Evolutionary conservation across 2,113 vertebrate species (phyloP).

Genomic region (Chaetodon trifascialis): DNA sequence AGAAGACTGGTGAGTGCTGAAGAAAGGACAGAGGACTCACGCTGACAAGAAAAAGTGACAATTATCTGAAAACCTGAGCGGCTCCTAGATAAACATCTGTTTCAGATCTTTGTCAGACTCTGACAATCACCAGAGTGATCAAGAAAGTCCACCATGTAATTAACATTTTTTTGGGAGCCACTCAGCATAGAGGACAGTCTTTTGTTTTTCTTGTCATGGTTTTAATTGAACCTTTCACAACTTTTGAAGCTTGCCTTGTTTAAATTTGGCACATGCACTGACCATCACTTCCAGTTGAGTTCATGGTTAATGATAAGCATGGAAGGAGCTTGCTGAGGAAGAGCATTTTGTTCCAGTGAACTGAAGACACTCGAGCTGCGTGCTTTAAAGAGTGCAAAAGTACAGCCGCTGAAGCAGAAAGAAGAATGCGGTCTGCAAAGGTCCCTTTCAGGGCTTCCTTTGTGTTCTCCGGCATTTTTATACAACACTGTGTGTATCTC

Average conservation of each 20-base stretch:
- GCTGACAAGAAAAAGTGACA: not conserved
- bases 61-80: not conserved
- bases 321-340: slow-evolving; percentile 10
- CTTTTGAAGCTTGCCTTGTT: slow-evolving; percentile 11
- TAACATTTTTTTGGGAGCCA: not conserved
- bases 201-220: not conserved
- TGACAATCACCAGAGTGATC: not conserved
- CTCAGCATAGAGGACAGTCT: not conserved
- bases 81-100: not conserved
- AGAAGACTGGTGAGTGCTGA: slow-evolving; percentile 83
- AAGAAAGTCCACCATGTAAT: slow-evolving; percentile 11
- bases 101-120: not conserved
- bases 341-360: slow-evolving; percentile 45
- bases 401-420: slow-evolving; percentile 50
- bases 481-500: not conserved
- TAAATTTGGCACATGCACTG: not conserved
- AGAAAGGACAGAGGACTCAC: not conserved
- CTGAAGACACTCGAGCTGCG: slow-evolving; percentile 31
- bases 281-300: slow-evolving; percentile 28
- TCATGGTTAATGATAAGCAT: slow-evolving; percentile 32
- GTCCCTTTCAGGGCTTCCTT: not conserved
- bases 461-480: not conserved
- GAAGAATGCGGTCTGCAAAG: slow-evolving; percentile 38
- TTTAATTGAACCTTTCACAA: slow-evolving; percentile 17
- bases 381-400: slow-evolving; percentile 57